phyloP scores from a whole-genome alignment of 2,797 vertebrate species.

The Australoheros facetus region DNA sequence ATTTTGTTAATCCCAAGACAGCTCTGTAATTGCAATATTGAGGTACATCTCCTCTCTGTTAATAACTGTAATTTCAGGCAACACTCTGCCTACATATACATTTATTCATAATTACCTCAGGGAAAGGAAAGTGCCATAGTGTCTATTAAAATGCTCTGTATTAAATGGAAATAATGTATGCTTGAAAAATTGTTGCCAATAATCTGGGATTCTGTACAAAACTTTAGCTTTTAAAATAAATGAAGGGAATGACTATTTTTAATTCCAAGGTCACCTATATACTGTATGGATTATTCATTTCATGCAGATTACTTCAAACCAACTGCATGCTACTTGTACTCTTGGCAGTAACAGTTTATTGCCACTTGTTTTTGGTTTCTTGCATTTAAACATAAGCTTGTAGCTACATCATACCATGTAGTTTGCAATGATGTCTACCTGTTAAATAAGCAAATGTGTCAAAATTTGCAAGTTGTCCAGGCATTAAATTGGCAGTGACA shows the following conservation, averaged over 20 bases:
- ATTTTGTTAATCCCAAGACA: constrained; percentile 73
- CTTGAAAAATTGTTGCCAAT: constrained; percentile 39
- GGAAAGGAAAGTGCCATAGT: constrained; percentile 60
- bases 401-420: constrained; percentile 28
- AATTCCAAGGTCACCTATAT: constrained; percentile 16
- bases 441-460: constrained; percentile 62
- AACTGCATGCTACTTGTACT: neutral
- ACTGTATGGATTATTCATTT: constrained; percentile 2
- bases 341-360: neutral
- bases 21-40: constrained; percentile 75
- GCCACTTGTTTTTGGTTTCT: neutral
- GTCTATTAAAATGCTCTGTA: constrained; percentile 69
- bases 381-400: constrained; percentile 1
- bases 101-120: constrained; percentile 80
- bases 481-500: constrained; percentile 68
- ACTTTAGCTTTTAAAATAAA: constrained; percentile 1
- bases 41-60: constrained; percentile 70
- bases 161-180: constrained; percentile 50
- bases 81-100: constrained; percentile 72
- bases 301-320: neutral
- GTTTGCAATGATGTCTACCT: constrained; percentile 32
- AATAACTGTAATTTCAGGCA: constrained; percentile 77
- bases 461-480: constrained; percentile 54
- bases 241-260: neutral
- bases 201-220: constrained; percentile 42